phyloP scores from a whole-genome alignment of 2,888 invertebrate species.

The Coremacera marginata region DNA sequence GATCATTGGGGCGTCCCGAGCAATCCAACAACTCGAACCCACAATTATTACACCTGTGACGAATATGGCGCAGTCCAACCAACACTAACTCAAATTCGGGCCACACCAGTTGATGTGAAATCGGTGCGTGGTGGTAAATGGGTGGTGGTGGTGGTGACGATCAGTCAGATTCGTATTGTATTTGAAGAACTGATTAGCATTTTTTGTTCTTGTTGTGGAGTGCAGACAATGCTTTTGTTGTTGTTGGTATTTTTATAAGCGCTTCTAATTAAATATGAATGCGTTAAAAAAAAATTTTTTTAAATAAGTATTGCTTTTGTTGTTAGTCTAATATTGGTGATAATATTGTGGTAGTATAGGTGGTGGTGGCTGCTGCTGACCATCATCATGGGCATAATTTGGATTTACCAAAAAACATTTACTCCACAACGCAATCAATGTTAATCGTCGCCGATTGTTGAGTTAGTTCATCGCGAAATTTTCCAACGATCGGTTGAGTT shows the following conservation, averaged over 20 bases:
- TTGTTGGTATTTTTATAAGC: slow-evolving; percentile 49
- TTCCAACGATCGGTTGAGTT: slow-evolving; percentile 65
- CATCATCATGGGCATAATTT: not conserved
- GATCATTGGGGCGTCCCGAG: slow-evolving; percentile 51
- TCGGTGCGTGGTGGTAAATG: not conserved
- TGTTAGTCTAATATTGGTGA: slow-evolving; percentile 8
- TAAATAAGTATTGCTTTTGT: slow-evolving; percentile 48
- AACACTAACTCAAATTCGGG: slow-evolving; percentile 16
- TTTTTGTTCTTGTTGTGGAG: slow-evolving; percentile 45
- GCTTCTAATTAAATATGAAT: slow-evolving; percentile 64
- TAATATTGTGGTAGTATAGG: slow-evolving; percentile 37
- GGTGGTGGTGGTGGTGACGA: slow-evolving; percentile 40
- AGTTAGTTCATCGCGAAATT: slow-evolving; percentile 63
- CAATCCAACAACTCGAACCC: slow-evolving; percentile 34
- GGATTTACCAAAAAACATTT: slow-evolving; percentile 33
- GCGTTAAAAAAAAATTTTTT: slow-evolving; percentile 56
- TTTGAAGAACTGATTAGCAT: slow-evolving; percentile 59
- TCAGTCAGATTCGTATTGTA: slow-evolving; percentile 45
- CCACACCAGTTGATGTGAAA: not conserved
- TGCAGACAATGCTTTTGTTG: slow-evolving; percentile 47
- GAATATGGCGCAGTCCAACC: slow-evolving; percentile 38
- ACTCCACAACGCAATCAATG: slow-evolving; percentile 36
- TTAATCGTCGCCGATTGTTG: slow-evolving; percentile 40
- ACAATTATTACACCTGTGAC: slow-evolving; percentile 56
- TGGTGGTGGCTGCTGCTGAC: slow-evolving; percentile 3